These are phyloP conservation scores for Loripinus fragilis DNA, from an alignment of 2,888 invertebrate genomes.

Conservation along the genomic window DNA sequence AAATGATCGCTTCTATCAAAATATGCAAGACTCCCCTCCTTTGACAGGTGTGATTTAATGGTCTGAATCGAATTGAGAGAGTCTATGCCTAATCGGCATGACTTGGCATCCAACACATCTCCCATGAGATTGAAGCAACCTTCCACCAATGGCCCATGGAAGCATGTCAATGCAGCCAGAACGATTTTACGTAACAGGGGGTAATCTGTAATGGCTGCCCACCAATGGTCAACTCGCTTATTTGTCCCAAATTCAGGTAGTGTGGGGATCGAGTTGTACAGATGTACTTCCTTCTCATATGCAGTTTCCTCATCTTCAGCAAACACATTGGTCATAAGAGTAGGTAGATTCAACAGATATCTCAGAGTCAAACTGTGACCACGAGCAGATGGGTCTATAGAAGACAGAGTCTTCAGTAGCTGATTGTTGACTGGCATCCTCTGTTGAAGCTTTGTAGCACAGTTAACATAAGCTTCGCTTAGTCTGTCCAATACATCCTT, in stretches of 20 bases:
- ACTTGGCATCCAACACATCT: conserved; percentile 11
- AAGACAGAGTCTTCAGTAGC: conserved; percentile 39
- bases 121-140: conserved; percentile 5
- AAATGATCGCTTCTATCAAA: not conserved
- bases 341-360: conserved; percentile 41
- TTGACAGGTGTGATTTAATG: not conserved
- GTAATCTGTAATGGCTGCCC: conserved; percentile 21
- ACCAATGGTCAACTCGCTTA: conserved; percentile 37
- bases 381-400: conserved; percentile 46
- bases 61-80: not conserved
- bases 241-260: conserved; percentile 20
- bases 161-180: conserved; percentile 7
- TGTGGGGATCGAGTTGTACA: conserved; percentile 27
- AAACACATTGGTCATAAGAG: conserved; percentile 37
- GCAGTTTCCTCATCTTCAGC: conserved; percentile 15
- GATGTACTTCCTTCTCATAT: conserved; percentile 40
- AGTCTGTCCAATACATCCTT: conserved; percentile 13
- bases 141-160: not conserved
- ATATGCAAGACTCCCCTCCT: not conserved
- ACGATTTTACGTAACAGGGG: not conserved
- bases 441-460: conserved; percentile 27
- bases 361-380: conserved; percentile 39
- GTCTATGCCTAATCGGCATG: not conserved
- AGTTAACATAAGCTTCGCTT: conserved; percentile 11
- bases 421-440: conserved; percentile 58